Evolutionary conservation across 1,140 invertebrate species (phyloP).

Genomic region (Anastrepha ludens): DNA sequence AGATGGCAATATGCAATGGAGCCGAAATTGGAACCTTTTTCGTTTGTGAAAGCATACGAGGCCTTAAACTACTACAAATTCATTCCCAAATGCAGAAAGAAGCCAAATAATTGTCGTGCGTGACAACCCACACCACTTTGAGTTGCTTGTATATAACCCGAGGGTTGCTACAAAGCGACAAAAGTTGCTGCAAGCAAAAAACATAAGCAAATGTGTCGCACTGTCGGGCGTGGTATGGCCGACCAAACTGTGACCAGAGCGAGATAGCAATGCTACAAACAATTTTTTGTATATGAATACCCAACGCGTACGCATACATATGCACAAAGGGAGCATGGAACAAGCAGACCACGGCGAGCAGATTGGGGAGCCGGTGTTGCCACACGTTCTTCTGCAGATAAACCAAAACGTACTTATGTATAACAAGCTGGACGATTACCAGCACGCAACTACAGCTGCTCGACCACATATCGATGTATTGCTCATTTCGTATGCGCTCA

Average conservation of each 20-base stretch:
- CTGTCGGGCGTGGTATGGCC: constrained; percentile 56
- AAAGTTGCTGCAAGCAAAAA: constrained; percentile 7
- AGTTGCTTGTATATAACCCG: not conserved
- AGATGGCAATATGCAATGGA: constrained; percentile 51
- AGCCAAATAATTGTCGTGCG: constrained; percentile 72
- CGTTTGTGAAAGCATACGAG: not conserved
- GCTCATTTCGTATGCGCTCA: constrained; percentile 73
- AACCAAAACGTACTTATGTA: not conserved
- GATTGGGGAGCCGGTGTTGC: not conserved
- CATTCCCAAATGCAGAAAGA: constrained; percentile 71
- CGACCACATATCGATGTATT: not conserved
- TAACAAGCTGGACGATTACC: too few species aligned
- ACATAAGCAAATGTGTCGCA: not conserved
- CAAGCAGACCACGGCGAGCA: not conserved
- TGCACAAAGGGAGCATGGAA: constrained; percentile 34
- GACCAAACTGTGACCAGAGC: not conserved
- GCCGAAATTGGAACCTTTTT: not conserved
- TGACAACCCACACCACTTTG: constrained; percentile 58
- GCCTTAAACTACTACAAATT: not conserved
- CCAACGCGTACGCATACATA: constrained; percentile 53
- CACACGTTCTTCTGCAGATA: not conserved
- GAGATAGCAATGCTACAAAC: constrained; percentile 16
- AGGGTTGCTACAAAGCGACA: constrained; percentile 57
- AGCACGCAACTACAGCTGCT: not conserved
- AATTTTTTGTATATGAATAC: not conserved